Evolutionary conservation across 2,797 vertebrate genomes (phyloP), one percentile per base, ranked within the genome.

Genomic region (Oreortyx pictus): DNA sequence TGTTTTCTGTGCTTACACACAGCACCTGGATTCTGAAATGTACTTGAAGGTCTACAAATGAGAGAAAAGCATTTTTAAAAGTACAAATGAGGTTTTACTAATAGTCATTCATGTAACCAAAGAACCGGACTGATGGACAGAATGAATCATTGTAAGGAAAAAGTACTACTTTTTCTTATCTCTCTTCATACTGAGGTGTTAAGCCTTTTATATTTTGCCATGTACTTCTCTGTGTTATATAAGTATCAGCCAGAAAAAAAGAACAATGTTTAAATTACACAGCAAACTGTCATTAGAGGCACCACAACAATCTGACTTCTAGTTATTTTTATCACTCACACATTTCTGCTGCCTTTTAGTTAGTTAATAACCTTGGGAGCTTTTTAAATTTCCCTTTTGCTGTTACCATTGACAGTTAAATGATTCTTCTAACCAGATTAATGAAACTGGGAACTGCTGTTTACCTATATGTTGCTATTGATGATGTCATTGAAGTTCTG

Each of bases 301-400:
- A 61, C 5, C 20, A 31, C 4, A 19, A 50, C 5, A 62, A 22
- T 25, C 31, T 35, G 20, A 5, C 4, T 52, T 91, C 88, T 56
- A 33, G 22, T 62, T 31, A 18, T 39, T 89, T 79, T 78, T 46
- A 82, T 25, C 5, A 17, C 54, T 29, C n/a, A 56, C 6, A 39
- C 5, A 50, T 57, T 41, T 50, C 7, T 56, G 5, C 2, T 65
- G 8, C 6, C 54, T 79, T 82, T 82, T 57, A 46, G 4, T 64
- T 68, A n/a, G 29, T 33, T 64, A 9, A 77, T 57, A 57, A 52
- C 4, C 2, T 25, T 2, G 1, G 0, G 6, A 44, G 3, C 10
- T 67, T 84, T 86, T 24, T 0, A 43, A 59, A 39, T 66, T 70
- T 74, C 4, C 14, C 82, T 90, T 33, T 82, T 76, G 6, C 18